Evolutionary conservation across 2,888 invertebrate species (phyloP).

Genomic region (Drosophila fulvimacula): DNA sequence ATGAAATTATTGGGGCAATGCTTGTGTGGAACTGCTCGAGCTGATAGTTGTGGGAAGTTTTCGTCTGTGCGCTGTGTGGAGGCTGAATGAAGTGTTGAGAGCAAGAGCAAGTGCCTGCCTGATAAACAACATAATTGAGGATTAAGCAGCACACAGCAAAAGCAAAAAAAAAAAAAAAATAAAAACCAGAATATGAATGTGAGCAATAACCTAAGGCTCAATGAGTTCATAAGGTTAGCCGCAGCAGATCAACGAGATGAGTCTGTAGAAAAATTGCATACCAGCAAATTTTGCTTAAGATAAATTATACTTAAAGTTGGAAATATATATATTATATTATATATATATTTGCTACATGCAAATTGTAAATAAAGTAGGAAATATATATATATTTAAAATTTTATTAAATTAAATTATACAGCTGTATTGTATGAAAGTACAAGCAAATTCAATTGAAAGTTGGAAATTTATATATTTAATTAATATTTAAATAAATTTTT

Average conservation of each 20-base stretch:
- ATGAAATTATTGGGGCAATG: conserved; percentile 53
- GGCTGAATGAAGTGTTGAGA: conserved; percentile 48
- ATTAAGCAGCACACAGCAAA: conserved; percentile 36
- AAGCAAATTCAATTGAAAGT: too few species aligned
- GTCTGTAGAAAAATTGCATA: background rate
- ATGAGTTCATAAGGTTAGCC: conserved; percentile 14
- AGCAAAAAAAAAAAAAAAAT: conserved; percentile 1
- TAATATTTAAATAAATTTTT: too few species aligned
- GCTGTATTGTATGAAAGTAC: too few species aligned
- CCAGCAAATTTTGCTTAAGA: too few species aligned
- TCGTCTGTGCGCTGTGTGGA: conserved; percentile 1
- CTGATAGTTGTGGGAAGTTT: conserved; percentile 44
- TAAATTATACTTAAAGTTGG: too few species aligned
- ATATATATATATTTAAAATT: too few species aligned
- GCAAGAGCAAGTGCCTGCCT: conserved; percentile 43
- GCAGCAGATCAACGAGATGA: conserved; percentile 7
- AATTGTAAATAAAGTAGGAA: too few species aligned
- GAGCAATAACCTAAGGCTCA: conserved; percentile 1
- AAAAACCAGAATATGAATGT: conserved; percentile 9
- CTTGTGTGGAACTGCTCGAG: conserved; percentile 8
- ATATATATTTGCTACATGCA: too few species aligned
- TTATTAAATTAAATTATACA: too few species aligned
- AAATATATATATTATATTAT: too few species aligned
- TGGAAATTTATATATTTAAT: too few species aligned
- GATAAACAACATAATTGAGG: conserved; percentile 58